phyloP scores from a whole-genome alignment of 2,888 invertebrate species.

The Eurytoma californica region DNA sequence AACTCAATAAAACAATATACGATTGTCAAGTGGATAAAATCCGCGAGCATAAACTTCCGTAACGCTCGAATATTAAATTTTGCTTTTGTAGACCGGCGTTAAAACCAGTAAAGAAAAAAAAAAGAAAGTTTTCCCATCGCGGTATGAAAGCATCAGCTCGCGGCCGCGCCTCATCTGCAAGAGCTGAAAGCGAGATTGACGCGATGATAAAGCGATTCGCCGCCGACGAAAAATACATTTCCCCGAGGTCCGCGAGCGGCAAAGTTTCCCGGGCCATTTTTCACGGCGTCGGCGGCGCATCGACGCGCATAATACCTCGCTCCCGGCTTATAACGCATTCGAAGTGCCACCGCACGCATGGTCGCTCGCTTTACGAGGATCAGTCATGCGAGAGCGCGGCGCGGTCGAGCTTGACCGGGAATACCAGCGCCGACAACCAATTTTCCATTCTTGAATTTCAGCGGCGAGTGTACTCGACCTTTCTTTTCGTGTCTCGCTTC shows the following conservation, averaged over 20 bases:
- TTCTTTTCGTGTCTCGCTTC: neutral
- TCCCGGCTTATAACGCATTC: slow-evolving; percentile 2
- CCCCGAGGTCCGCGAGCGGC: slow-evolving; percentile 11
- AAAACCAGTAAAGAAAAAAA: neutral
- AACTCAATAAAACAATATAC: too few species aligned
- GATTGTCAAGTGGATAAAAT: too few species aligned
- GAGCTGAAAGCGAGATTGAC: slow-evolving; percentile 16
- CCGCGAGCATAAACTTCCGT: too few species aligned
- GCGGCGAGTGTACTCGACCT: too few species aligned
- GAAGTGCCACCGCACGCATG: neutral
- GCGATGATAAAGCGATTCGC: slow-evolving; percentile 36
- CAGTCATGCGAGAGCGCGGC: too few species aligned
- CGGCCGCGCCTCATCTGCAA: neutral
- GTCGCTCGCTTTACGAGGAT: slow-evolving; percentile 2
- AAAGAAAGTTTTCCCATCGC: neutral
- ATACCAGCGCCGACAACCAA: too few species aligned
- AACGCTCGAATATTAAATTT: too few species aligned
- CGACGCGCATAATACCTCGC: neutral
- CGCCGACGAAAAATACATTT: slow-evolving; percentile 21
- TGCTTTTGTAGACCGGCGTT: too few species aligned
- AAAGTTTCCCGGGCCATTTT: slow-evolving; percentile 17
- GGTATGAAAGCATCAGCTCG: neutral
- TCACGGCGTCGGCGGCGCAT: neutral
- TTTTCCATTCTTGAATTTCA: too few species aligned
- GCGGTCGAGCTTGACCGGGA: too few species aligned